phyloP scores from a whole-genome alignment of 35 echinoderm and acorn worm genomes.

The Anneissia japonica region DNA sequence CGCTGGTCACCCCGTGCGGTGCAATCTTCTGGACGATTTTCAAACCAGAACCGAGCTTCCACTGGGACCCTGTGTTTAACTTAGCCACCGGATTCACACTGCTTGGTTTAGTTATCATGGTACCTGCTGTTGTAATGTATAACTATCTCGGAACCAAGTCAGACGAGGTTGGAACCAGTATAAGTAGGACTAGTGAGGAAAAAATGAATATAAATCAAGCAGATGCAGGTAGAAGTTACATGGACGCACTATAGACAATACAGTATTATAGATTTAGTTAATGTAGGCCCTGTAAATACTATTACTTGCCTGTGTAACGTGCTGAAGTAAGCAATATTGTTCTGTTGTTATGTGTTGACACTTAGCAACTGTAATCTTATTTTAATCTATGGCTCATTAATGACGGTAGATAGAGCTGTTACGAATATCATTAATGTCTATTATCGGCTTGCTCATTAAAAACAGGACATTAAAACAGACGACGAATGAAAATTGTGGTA shows the following conservation, averaged over 20 bases:
- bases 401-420: no score
- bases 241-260: background rate
- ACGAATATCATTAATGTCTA: no score
- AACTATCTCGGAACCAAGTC: slow-evolving; percentile 69
- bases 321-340: no score
- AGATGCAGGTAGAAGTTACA: background rate
- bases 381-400: no score
- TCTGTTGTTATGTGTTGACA: no score
- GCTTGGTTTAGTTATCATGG: slow-evolving; percentile 68
- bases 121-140: slow-evolving; percentile 86
- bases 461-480: no score
- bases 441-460: no score
- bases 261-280: no score
- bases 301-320: no score
- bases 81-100: slow-evolving; percentile 70
- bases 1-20: slow-evolving; percentile 70
- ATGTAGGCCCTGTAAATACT: no score
- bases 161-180: background rate
- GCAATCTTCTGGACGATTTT: slow-evolving; percentile 90
- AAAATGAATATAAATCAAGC: background rate
- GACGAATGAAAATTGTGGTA: no score
- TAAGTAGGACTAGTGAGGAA: background rate
- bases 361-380: no score
- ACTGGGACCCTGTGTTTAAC: slow-evolving; percentile 62
- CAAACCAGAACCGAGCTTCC: slow-evolving; percentile 29